These are phyloP conservation scores for Chondrilla cf. caribensis DNA, from an alignment of 37 sponge, comb jelly and placozoan species.

Conservation along the genomic window DNA sequence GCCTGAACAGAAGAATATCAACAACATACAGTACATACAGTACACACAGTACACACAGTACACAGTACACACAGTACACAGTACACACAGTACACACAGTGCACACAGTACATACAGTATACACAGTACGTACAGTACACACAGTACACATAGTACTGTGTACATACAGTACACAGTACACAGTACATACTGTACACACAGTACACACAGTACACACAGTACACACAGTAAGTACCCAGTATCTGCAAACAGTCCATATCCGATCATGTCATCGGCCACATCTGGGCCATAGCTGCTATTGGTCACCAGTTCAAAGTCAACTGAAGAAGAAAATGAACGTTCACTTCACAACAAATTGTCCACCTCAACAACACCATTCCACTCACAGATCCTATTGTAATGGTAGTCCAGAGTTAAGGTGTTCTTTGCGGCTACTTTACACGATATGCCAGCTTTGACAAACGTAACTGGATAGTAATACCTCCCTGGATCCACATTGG, in stretches of 20 bases:
- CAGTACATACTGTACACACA: background rate
- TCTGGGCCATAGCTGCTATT: background rate
- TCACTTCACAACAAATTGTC: no score
- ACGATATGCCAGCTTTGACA: constrained; percentile 12
- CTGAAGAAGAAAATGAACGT: background rate
- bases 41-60: no score
- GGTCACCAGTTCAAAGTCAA: background rate
- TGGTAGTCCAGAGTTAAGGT: background rate
- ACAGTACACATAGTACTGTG: background rate
- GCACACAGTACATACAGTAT: no score
- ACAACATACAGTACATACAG: no score
- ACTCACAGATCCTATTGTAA: background rate
- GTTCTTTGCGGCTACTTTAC: background rate
- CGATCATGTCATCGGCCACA: background rate
- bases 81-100: no score
- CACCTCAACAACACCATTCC: no score
- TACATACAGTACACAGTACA: no score
- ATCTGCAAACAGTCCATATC: constrained; percentile 8
- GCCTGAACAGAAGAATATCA: background rate
- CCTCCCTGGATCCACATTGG: background rate
- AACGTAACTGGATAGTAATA: background rate
- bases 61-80: no score
- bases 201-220: background rate
- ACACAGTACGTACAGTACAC: background rate
- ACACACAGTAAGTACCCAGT: background rate